phyloP scores from a whole-genome alignment of 1,140 invertebrate genomes.

The Spodoptera litura region DNA sequence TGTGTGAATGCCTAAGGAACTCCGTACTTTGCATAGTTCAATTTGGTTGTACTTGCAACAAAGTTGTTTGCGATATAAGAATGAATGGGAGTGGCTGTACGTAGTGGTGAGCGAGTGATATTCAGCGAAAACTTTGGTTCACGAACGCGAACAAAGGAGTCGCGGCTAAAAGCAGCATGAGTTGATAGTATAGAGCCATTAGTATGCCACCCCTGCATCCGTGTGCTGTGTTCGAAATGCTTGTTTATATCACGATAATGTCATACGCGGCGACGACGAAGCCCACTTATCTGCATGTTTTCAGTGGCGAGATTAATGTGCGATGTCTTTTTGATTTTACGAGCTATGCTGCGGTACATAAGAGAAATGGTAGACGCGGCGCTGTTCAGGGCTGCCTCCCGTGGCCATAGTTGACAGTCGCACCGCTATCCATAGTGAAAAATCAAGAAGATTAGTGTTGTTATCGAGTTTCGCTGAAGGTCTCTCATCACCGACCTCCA shows the following conservation, averaged over 20 bases:
- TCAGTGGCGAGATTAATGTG: conserved; percentile 74
- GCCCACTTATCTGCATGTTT: conserved; percentile 74
- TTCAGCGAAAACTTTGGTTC: conserved; percentile 79
- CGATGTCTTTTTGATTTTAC: conserved; percentile 83
- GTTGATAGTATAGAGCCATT: conserved; percentile 66
- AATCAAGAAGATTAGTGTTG: conserved; percentile 74
- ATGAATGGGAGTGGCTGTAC: conserved; percentile 60
- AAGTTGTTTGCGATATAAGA: conserved; percentile 77
- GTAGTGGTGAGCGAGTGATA: conserved; percentile 80
- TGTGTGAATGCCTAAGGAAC: conserved; percentile 6
- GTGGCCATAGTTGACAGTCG: conserved; percentile 58
- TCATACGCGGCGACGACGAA: conserved; percentile 58
- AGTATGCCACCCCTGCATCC: conserved; percentile 71
- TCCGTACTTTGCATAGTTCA: conserved; percentile 55
- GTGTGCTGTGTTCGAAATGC: conserved; percentile 73
- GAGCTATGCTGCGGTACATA: conserved; percentile 70
- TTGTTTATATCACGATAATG: conserved; percentile 57
- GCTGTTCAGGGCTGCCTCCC: conserved; percentile 50
- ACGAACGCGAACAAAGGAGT: conserved; percentile 67
- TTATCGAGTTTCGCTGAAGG: conserved; percentile 82
- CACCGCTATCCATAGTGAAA: conserved; percentile 81
- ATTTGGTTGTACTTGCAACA: conserved; percentile 81
- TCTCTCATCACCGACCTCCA: conserved; percentile 79
- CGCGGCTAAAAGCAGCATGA: conserved; percentile 72
- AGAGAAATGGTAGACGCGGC: conserved; percentile 52